These are phyloP conservation scores for Brachyistius frenatus DNA, from an alignment of 2,113 vertebrate species.

Conservation along the genomic window DNA sequence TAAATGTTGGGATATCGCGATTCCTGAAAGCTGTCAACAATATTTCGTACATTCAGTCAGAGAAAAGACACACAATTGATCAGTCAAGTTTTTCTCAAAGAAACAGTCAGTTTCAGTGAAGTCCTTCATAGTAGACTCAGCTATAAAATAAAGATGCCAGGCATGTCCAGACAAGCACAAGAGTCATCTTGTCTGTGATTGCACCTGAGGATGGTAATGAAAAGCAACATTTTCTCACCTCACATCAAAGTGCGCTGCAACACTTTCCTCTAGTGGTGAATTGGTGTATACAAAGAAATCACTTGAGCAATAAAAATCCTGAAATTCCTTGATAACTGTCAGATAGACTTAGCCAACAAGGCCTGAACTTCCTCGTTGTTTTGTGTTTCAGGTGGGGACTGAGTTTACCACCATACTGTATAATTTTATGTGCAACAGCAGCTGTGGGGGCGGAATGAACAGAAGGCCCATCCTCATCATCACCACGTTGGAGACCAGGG, in stretches of 20 bases:
- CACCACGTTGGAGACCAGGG: slow-evolving; percentile 95
- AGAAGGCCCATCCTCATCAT: slow-evolving; percentile 97
- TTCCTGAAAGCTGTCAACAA: not conserved
- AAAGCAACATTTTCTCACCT: not conserved
- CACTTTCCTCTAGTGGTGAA: slow-evolving; percentile 59
- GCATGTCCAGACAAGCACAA: slow-evolving; percentile 40
- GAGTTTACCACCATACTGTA: slow-evolving; percentile 99
- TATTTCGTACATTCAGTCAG: not conserved
- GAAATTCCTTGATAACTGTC: not conserved
- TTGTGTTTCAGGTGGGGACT: slow-evolving; percentile 91
- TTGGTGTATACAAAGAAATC: not conserved
- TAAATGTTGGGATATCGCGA: not conserved
- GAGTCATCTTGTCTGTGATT: slow-evolving; percentile 23
- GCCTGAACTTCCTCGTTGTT: not conserved
- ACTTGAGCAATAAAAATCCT: not conserved
- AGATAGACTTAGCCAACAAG: not conserved
- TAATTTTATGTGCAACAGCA: slow-evolving; percentile 99
- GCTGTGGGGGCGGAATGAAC: slow-evolving; percentile 99
- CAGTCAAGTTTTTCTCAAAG: not conserved
- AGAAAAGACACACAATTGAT: not conserved
- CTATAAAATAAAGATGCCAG: slow-evolving; percentile 42
- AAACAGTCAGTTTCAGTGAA: slow-evolving; percentile 2
- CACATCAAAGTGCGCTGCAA: slow-evolving; percentile 12
- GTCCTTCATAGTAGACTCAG: not conserved
- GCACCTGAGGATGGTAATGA: slow-evolving; percentile 28